Evolutionary conservation across 2,888 invertebrate species (phyloP).

Genomic region (Coelopa pilipes): DNA sequence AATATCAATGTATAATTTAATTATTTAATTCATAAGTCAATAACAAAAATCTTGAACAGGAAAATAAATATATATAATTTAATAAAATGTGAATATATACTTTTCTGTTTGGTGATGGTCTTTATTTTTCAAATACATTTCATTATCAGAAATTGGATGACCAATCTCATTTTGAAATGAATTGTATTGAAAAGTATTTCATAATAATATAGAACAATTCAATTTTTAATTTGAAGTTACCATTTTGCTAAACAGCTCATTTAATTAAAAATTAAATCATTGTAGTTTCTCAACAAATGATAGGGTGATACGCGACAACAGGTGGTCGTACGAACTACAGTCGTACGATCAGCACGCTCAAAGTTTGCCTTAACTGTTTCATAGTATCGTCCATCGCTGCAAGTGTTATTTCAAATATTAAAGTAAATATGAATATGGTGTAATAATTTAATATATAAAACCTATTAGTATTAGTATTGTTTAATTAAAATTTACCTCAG

Average conservation of each 20-base stretch:
- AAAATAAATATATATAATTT: constrained; percentile 26
- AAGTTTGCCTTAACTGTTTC: constrained; percentile 99
- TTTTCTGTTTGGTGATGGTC: no score
- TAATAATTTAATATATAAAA: not conserved
- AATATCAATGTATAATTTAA: constrained; percentile 10
- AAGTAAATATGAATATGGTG: no score
- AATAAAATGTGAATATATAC: constrained; percentile 8
- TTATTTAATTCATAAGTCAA: constrained; percentile 7
- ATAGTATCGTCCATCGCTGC: constrained; percentile 97
- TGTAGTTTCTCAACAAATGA: constrained; percentile 91
- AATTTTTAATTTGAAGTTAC: not conserved
- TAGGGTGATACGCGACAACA: constrained; percentile 96
- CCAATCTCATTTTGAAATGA: no score
- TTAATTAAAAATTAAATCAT: constrained; percentile 95
- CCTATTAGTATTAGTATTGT: not conserved
- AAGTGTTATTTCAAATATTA: constrained; percentile 49
- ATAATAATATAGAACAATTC: not conserved
- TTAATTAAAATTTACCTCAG: constrained; percentile 75
- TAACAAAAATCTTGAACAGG: constrained; percentile 14
- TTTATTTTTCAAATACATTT: no score
- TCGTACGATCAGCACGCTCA: constrained; percentile 95
- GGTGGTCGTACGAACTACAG: constrained; percentile 96
- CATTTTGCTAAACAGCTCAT: not conserved
- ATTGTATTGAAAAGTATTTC: no score
- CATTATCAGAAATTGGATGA: no score